Base-by-base conservation (phyloP, 2,797 vertebrate genomes). In the Ambastaia sidthimunki region DNA sequence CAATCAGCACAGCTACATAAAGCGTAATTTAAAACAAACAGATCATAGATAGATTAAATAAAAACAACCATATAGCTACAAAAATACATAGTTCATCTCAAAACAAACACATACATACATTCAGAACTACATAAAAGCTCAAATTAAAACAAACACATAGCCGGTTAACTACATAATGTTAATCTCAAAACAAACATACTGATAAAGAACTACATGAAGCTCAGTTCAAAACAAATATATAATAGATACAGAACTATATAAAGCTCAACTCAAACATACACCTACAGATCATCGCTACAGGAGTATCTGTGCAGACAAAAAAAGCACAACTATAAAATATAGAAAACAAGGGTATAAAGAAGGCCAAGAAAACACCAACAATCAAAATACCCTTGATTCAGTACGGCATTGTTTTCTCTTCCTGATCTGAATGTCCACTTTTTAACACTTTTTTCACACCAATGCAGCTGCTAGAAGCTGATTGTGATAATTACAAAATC, bases 401-500 rank as follows among this genome's bases (percentile, higher is more conserved):
- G 31, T 70, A 13, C 25, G 34, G 18, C 25, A 55, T 60, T 70
- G 66, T 78, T 70, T 13, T 18, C 55, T 16, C 55, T 78, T 67
- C 9, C 41, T 70, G 67, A 60, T 59, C 76, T 34, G 25, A 70
- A 70, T 78, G 66, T 13, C 55, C 41, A 62, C 13, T 70, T 78
- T 76, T 60, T 47, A 69, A 69, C 47, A n/a, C 52, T 18, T 77
- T 67, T 21, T 70, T 5, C 76, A 78, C 44, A 69, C 76, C 28
- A 70, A 21, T 60, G 66, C 55, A 48, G 67, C 65, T 78, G 76
- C 66, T 66, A 62, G 41, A 31, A 37, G 5, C 67, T 62, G 67
- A 78, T 70, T 78, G 67, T 41, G 60, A 78, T 60, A 78, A 78
- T 62, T 60, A 70, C 41, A 78, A 62, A 78, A 70, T 78, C 41